Conservation (phyloP, 2,888 invertebrate species). For the Panorpa germanica region DNA sequence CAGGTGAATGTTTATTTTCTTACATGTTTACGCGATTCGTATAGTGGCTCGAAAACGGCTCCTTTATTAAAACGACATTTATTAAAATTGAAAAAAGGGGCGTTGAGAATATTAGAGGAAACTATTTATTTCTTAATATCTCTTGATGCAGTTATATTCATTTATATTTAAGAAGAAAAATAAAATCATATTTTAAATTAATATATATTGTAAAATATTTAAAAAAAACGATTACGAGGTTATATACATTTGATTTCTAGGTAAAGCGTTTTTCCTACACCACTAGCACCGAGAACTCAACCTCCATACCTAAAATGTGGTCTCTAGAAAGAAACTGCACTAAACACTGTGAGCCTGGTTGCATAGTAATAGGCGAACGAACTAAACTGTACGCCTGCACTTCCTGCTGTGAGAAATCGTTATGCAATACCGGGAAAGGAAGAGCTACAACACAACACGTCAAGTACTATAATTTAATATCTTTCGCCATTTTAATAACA, state of each 20-base stretch:
- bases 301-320: conserved; percentile 64
- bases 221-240: conserved; percentile 6
- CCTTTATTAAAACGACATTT: no score
- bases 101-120: no score
- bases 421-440: conserved; percentile 59
- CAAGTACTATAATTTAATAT: no score
- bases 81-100: no score
- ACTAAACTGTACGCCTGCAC: conserved; percentile 79
- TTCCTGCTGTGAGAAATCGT: conserved; percentile 58
- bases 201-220: conserved; percentile 8
- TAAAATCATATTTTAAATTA: no score
- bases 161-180: no score
- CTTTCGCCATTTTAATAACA: no score
- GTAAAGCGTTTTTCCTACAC: conserved; percentile 71
- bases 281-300: conserved; percentile 60
- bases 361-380: conserved; percentile 75
- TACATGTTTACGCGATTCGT: no score
- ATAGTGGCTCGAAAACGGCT: no score
- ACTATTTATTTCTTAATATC: no score
- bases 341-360: conserved; percentile 68
- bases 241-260: conserved; percentile 20
- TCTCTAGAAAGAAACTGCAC: conserved; percentile 67
- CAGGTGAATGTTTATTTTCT: no score
- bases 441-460: conserved; percentile 17
- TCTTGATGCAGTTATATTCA: no score